Evolutionary conservation across 2,797 vertebrate species (phyloP).

Genomic region (Scomberomorus guttatus): DNA sequence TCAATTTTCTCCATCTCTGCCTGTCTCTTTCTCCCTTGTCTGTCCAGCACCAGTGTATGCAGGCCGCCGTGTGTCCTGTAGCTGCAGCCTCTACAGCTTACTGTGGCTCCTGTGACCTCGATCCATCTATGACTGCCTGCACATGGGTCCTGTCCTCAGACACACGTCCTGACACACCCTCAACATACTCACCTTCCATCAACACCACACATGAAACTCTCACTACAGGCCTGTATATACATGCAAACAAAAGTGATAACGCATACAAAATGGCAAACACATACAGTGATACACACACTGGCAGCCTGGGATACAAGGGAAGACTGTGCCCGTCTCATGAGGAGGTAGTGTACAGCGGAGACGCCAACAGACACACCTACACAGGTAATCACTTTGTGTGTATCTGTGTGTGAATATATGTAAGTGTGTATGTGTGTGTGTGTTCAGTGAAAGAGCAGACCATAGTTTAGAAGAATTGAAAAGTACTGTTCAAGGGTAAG

Average conservation of each 20-base stretch:
- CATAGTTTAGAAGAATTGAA: neutral
- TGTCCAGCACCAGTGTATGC: conserved; percentile 85
- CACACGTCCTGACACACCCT: conserved; percentile 25
- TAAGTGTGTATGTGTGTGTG: neutral
- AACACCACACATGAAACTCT: conserved; percentile 61
- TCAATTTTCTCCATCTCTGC: neutral
- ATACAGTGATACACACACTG: conserved; percentile 10
- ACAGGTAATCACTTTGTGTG: conserved; percentile 83
- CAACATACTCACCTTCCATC: conserved; percentile 36
- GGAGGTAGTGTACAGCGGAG: conserved; percentile 86
- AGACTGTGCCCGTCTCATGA: conserved; percentile 84
- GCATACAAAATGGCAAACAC: conserved; percentile 33
- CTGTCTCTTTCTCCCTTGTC: conserved; percentile 12
- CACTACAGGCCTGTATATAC: conserved; percentile 35
- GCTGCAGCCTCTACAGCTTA: conserved; percentile 82
- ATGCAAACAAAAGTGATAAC: conserved; percentile 35
- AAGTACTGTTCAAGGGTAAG: too few relatives aligned
- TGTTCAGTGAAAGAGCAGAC: neutral
- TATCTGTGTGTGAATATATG: neutral
- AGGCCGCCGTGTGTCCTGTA: conserved; percentile 85
- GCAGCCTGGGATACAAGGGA: conserved; percentile 21
- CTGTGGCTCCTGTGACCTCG: conserved; percentile 91
- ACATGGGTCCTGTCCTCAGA: conserved; percentile 78
- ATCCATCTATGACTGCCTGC: conserved; percentile 84
- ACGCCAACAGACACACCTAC: conserved; percentile 81